phyloP scores from a whole-genome alignment of 2,888 invertebrate species.

The Cephus runcator region DNA sequence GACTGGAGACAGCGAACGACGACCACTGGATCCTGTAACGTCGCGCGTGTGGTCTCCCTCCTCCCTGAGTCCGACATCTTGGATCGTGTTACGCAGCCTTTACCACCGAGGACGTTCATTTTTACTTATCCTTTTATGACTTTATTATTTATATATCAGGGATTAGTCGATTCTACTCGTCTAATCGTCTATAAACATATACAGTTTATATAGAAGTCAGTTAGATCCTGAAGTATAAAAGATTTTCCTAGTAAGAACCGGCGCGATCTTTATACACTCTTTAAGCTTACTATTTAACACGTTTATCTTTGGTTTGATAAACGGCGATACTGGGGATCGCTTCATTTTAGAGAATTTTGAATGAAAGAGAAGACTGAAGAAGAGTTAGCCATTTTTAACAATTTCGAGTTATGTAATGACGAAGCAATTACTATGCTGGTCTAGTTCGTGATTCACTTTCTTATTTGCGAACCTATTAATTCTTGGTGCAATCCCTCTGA shows the following conservation, averaged over 20 bases:
- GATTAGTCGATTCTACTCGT: background rate
- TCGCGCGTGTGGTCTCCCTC: constrained; percentile 45
- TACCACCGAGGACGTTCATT: constrained; percentile 19
- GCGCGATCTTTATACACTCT: background rate
- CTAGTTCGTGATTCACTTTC: background rate
- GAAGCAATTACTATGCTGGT: background rate
- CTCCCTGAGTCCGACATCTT: constrained; percentile 16
- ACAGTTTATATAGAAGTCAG: background rate
- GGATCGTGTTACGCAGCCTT: constrained; percentile 35
- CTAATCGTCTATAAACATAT: background rate
- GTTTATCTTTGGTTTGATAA: background rate
- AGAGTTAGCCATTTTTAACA: no score
- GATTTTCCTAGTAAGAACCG: background rate
- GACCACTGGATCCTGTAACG: constrained; percentile 30
- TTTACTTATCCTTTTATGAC: constrained; percentile 3
- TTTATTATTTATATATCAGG: constrained; percentile 7
- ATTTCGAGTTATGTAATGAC: background rate
- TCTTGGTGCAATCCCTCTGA: background rate
- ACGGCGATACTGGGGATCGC: background rate
- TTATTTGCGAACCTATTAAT: background rate
- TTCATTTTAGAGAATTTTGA: background rate
- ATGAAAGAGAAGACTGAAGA: no score
- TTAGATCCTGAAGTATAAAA: background rate
- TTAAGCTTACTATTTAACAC: background rate
- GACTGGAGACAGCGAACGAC: constrained; percentile 31